Conservation (phyloP, 2,113 vertebrate species). For the Lates calcarifer region DNA sequence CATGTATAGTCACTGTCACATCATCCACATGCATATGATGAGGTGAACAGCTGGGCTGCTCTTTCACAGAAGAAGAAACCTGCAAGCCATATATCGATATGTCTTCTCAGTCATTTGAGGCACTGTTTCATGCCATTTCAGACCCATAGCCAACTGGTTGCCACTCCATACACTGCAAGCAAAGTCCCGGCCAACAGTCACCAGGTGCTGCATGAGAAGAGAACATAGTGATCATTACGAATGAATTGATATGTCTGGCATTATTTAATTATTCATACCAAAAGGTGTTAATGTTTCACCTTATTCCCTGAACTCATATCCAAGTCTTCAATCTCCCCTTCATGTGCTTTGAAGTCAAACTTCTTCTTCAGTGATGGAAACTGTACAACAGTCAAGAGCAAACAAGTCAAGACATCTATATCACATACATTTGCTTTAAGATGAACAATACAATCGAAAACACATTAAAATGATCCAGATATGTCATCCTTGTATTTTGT, state of each 20-base stretch:
- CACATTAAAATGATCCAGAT: background rate
- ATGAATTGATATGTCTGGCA: background rate
- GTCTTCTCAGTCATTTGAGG: conserved; percentile 87
- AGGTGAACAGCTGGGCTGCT: background rate
- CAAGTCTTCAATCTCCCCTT: conserved; percentile 93
- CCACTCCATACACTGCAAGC: conserved; percentile 93
- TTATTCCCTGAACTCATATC: conserved; percentile 90
- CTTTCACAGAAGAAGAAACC: conserved; percentile 63
- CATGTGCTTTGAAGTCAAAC: conserved; percentile 92
- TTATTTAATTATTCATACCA: background rate
- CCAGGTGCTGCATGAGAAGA: conserved; percentile 84
- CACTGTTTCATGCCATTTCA: conserved; percentile 92
- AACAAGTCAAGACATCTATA: background rate
- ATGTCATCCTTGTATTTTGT: background rate
- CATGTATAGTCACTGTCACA: background rate
- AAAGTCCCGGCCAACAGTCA: conserved; percentile 92
- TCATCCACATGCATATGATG: background rate
- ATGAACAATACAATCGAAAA: background rate
- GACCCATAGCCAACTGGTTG: conserved; percentile 87
- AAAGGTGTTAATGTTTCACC: conserved; percentile 76
- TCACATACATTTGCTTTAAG: background rate
- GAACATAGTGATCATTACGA: background rate
- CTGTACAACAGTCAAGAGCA: conserved; percentile 72
- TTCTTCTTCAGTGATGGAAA: conserved; percentile 92
- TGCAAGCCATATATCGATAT: conserved; percentile 94